Evolutionary conservation across 2,113 vertebrate genomes (phyloP), one percentile per base, ranked within the genome.

Genomic region (Engystomops pustulosus): DNA sequence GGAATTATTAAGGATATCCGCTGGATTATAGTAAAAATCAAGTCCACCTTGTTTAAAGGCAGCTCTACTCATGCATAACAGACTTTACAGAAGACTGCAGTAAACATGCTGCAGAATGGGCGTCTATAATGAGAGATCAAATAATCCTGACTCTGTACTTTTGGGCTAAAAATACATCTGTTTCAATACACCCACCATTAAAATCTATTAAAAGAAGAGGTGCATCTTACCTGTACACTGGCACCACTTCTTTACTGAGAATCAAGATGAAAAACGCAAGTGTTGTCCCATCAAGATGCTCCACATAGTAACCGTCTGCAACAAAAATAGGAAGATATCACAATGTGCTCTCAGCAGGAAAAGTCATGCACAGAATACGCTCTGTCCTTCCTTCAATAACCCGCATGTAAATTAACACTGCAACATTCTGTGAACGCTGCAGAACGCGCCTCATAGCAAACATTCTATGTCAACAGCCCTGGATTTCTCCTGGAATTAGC

Each of bases 281-380:
- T 79, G 67, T n/a, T 75, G 72, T 86, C 86, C 84, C 67, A 88
- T 41, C 79, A 88, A 86, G 86, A 89, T 85, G 88, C n/a, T 90
- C 86, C 62, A 15, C 82, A 88, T 88, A 90, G 87, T 85, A 88
- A 88, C 86, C 91, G 75, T 88, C 90, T 91, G 92, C 91, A 83
- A 91, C 92, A 91, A 91, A 95, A 94, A 94, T 93, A 87, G 83
- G 91, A 89, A 75, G 87, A 90, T 91, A 90, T 92, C 94, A 94
- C 91, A 93, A 94, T 94, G 93, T 95, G 94, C 95, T 93, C 93
- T 95, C 94, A 94, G 89, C 92, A 88, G 91, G 86, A 90, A 93
- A 87, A 91, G 89, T 87, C 87, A 27, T 87, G 83, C 85, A 87
- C 89, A 89, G 91, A 90, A 85, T 36, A 51, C 44, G 25, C 32